Conservation (phyloP, 2,888 invertebrate species). For the Pyrgus malvae region DNA sequence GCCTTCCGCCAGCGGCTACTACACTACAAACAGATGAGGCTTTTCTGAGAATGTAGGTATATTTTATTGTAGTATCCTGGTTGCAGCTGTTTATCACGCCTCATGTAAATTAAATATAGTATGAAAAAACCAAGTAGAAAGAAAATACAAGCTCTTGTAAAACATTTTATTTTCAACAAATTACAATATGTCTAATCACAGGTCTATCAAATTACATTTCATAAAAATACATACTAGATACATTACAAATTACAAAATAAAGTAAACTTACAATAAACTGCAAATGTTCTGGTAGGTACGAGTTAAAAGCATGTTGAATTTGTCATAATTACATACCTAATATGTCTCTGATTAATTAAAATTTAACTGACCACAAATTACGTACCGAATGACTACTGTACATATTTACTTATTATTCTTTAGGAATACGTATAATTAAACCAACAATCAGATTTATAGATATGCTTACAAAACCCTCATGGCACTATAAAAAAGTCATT, state of each 20-base stretch:
- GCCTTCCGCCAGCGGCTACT: too few relatives aligned
- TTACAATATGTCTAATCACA: conserved; percentile 61
- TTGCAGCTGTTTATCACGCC: too few relatives aligned
- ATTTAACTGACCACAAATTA: too few relatives aligned
- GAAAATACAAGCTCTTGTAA: conserved; percentile 29
- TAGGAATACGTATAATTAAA: too few relatives aligned
- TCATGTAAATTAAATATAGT: not conserved
- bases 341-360: too few relatives aligned
- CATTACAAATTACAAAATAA: conserved; percentile 41
- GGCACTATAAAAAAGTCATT: not conserved
- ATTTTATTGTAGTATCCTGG: too few relatives aligned
- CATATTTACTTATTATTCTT: too few relatives aligned
- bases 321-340: not conserved
- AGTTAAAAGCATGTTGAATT: not conserved
- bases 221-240: conserved; percentile 38
- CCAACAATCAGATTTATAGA: too few relatives aligned
- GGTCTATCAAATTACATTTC: conserved; percentile 59
- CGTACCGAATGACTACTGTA: too few relatives aligned
- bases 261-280: conserved; percentile 21
- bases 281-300: not conserved
- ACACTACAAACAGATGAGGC: too few relatives aligned
- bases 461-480: not conserved
- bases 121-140: not conserved
- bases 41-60: too few relatives aligned
- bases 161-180: conserved; percentile 67